These are phyloP conservation scores for Scolopax mira DNA, from an alignment of 2,113 vertebrate species.

Conservation along the genomic window DNA sequence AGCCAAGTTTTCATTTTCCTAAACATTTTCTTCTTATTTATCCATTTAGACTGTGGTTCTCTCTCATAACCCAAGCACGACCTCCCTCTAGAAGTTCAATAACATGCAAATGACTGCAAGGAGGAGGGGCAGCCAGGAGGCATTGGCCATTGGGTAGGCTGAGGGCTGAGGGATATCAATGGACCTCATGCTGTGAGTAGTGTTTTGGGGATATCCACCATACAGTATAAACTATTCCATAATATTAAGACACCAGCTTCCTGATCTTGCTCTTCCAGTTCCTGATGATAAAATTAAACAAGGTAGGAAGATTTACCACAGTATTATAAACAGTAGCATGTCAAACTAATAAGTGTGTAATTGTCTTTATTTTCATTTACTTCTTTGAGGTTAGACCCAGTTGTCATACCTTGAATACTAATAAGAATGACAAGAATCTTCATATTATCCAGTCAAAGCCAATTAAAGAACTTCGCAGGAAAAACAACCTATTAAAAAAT, in stretches of 20 bases:
- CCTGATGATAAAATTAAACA: neutral
- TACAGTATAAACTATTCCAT: neutral
- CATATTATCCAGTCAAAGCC: neutral
- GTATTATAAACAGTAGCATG: neutral
- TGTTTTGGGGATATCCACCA: neutral
- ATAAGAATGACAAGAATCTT: neutral
- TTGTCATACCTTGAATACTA: neutral
- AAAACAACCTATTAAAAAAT: neutral
- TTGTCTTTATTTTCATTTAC: neutral
- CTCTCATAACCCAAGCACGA: neutral
- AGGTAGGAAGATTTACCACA: neutral
- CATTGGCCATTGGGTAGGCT: accelerated
- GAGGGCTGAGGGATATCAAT: neutral
- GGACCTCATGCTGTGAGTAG: neutral
- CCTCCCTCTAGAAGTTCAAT: neutral
- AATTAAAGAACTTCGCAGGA: neutral
- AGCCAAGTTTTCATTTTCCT: neutral
- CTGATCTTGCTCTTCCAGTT: neutral
- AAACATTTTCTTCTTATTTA: neutral
- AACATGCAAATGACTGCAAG: neutral
- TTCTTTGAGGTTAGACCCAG: neutral
- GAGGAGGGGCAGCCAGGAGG: neutral
- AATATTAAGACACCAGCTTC: neutral
- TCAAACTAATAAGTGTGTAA: neutral
- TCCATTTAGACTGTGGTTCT: neutral